These are phyloP conservation scores for Arnoldichthys spilopterus DNA, from an alignment of 2,797 vertebrate genomes.

Conservation along the genomic window DNA sequence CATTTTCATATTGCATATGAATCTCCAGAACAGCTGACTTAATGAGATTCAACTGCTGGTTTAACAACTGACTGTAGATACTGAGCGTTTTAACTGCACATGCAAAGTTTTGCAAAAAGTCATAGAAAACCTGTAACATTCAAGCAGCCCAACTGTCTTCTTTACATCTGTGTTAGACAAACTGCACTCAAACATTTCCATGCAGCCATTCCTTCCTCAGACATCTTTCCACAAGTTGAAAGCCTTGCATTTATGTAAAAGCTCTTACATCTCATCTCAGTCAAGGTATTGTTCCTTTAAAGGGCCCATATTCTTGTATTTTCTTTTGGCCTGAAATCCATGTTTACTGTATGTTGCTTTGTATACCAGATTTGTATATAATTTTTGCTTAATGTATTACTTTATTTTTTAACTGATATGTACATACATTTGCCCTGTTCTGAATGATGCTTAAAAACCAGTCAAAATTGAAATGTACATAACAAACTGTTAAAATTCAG, in stretches of 20 bases:
- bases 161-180: constrained; percentile 17
- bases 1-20: no score
- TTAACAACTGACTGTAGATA: neutral
- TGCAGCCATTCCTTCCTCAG: constrained; percentile 36
- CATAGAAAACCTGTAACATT: neutral
- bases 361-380: neutral
- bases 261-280: neutral
- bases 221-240: constrained; percentile 17
- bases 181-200: constrained; percentile 32
- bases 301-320: neutral
- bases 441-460: neutral
- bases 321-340: neutral
- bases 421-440: no score
- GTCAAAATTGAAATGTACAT: neutral
- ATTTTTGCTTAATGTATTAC: no score
- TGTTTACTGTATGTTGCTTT: neutral
- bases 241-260: constrained; percentile 26
- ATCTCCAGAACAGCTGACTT: no score
- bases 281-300: constrained; percentile 7
- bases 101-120: constrained; percentile 27
- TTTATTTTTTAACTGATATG: no score
- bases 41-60: neutral
- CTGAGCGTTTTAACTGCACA: neutral
- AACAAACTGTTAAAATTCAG: neutral
- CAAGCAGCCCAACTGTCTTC: neutral